Base-by-base conservation (phyloP, 2,888 invertebrate genomes). In the Allacma fusca region DNA sequence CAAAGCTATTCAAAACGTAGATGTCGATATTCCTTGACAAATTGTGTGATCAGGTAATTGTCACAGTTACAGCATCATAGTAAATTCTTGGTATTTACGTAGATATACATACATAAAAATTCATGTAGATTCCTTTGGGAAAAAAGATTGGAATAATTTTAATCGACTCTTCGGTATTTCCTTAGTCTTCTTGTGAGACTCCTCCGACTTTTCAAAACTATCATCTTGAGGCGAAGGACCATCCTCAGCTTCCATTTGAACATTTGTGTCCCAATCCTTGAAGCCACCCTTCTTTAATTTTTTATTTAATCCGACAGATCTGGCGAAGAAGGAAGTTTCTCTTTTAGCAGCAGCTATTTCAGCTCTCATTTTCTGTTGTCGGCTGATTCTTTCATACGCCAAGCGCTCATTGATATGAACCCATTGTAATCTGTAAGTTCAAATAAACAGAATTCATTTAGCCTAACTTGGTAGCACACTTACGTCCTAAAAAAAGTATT, bases 391-490 rank as follows among this genome's bases (percentile, higher is more conserved):
- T 87, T 98, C 98, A 87, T 97, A 97, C 1, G 94, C 94, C 83
- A 98, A 88, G 83, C 97, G 90, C 88, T 98, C 98, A 86, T 94
- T 94, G 62, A 99, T 89, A 87, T 99, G 97, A 34, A 92, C 89
- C 98, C 98, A 99, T 87, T 97, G 97, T 86, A 98, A 98, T 82
- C 94, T 90, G n/a, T n/a, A n/a, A n/a, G n/a, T n/a, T n/a, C n/a
- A n/a, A n/a, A n/a, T n/a, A n/a, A n/a, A n/a, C n/a, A n/a, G n/a
- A n/a, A n/a, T n/a, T n/a, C n/a, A n/a, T n/a, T n/a, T n/a, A n/a
- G n/a, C n/a, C n/a, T n/a, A n/a, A n/a, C n/a, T n/a, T n/a, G n/a
- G n/a, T n/a, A n/a, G n/a, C n/a, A n/a, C n/a, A n/a, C n/a, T n/a
- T n/a, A n/a, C n/a, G n/a, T n/a, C n/a, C n/a, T n/a, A n/a, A n/a